Conservation (phyloP, 1,140 invertebrate species). For the Platyscapa corneri region DNA sequence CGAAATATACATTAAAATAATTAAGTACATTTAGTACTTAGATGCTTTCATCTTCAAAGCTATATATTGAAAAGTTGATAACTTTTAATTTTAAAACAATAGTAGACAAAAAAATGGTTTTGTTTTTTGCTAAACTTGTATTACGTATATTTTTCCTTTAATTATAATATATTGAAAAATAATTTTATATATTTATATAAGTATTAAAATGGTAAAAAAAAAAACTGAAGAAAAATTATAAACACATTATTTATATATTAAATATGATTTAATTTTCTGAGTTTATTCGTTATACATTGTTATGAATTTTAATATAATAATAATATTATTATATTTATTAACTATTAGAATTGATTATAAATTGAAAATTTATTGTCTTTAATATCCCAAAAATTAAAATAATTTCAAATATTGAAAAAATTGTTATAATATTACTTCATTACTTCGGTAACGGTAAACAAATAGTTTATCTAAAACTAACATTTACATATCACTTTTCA, state of each 20-base stretch:
- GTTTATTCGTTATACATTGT: neutral
- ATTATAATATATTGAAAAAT: neutral
- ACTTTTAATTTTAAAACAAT: no score
- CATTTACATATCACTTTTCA: neutral
- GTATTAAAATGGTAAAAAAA: neutral
- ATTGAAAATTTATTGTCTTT: neutral
- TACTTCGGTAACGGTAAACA: neutral
- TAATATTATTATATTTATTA: neutral
- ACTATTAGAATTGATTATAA: neutral
- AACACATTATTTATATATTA: neutral
- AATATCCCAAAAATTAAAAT: neutral
- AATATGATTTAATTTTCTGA: no score
- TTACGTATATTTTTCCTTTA: no score
- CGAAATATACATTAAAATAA: no score
- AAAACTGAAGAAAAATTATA: neutral
- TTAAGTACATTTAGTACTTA: no score
- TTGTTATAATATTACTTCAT: neutral
- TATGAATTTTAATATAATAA: neutral
- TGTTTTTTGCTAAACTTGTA: no score
- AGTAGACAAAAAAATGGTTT: no score
- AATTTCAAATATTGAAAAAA: neutral
- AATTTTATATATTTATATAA: neutral
- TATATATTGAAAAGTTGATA: no score
- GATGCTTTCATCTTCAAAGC: no score
- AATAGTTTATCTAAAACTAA: neutral